These are phyloP conservation scores for Poecilia wingei DNA, from an alignment of 2,797 vertebrate species.

Conservation along the genomic window DNA sequence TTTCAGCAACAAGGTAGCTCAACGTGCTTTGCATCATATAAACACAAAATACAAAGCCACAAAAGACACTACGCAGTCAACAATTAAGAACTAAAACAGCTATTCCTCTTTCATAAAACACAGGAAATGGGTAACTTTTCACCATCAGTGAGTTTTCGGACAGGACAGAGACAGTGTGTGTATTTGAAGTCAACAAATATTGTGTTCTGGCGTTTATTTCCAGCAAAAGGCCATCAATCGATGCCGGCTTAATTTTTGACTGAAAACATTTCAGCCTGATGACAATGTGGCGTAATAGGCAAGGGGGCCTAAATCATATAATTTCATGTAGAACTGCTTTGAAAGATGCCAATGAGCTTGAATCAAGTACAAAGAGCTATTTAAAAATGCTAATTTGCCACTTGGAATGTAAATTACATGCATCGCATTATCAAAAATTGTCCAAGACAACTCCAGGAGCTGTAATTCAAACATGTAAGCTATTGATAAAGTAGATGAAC, in stretches of 20 bases:
- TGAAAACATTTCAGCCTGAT: neutral
- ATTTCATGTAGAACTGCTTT: neutral
- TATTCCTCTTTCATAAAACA: neutral
- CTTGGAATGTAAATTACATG: neutral
- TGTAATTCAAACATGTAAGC: no score
- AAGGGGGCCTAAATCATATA: neutral
- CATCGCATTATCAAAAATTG: neutral
- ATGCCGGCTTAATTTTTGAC: no score
- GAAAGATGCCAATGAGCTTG: slow-evolving; percentile 23
- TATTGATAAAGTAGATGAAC: neutral
- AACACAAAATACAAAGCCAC: no score
- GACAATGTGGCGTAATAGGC: neutral
- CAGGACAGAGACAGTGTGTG: neutral
- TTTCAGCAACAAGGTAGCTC: no score
- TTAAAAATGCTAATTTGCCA: slow-evolving; percentile 74
- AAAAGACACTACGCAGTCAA: no score
- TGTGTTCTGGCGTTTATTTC: neutral
- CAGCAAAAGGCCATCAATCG: neutral
- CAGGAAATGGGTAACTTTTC: neutral
- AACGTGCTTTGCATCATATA: no score
- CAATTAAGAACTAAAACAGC: no score
- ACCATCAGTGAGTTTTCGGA: neutral
- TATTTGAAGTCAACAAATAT: neutral
- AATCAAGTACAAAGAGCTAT: slow-evolving; percentile 34
- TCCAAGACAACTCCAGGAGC: neutral